These are phyloP conservation scores for Eulemur coronatus DNA, from an alignment of 2,797 vertebrate genomes.

Conservation along the genomic window DNA sequence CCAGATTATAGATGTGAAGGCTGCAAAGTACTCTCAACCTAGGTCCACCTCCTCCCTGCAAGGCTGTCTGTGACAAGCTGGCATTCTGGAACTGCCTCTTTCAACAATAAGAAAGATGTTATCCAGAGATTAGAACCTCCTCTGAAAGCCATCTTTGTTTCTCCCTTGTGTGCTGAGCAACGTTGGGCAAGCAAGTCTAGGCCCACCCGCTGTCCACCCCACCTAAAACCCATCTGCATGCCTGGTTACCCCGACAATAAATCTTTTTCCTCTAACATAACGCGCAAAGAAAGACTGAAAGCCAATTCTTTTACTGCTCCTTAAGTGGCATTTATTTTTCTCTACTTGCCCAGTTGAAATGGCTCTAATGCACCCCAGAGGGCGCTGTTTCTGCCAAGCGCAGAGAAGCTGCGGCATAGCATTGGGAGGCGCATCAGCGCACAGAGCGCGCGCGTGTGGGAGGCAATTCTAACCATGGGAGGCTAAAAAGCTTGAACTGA, in stretches of 20 bases:
- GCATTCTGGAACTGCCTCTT: background rate
- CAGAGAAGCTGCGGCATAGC: background rate
- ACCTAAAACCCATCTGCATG: background rate
- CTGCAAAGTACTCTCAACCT: background rate
- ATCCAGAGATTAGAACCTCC: background rate
- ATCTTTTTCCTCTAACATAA: background rate
- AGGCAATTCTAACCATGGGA: background rate
- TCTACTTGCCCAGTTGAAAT: background rate
- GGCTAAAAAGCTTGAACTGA: background rate
- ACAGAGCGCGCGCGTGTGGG: background rate
- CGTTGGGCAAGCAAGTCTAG: background rate
- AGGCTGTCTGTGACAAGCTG: background rate
- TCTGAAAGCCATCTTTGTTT: background rate
- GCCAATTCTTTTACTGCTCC: fast-evolving
- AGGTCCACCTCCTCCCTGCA: background rate
- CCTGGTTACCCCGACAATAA: background rate
- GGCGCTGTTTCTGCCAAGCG: background rate
- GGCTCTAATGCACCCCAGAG: background rate
- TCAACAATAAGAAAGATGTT: background rate
- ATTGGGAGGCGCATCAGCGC: background rate
- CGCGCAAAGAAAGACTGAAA: background rate
- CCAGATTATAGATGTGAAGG: background rate
- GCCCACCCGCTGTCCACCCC: background rate
- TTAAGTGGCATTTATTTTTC: conserved; percentile 3
- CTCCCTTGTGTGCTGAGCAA: background rate